A percentile compares a stretch with the other conserved stretches of the same genome.
Conservation (phyloP, 2,113 vertebrate genomes). For the Lathamus discolor region DNA sequence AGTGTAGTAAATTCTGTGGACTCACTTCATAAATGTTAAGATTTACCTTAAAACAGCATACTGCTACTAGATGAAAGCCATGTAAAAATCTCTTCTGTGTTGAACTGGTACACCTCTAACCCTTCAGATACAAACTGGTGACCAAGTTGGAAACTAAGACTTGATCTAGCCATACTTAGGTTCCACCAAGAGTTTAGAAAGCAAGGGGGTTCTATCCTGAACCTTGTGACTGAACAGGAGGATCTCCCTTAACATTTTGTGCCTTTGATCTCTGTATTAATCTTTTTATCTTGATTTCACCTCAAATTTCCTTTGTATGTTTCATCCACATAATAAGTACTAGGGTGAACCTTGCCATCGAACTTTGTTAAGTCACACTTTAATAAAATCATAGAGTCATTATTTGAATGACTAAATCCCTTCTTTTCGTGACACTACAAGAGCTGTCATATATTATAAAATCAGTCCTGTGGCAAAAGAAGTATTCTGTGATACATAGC, state of each 20-base stretch:
- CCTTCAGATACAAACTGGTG: neutral
- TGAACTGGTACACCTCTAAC: neutral
- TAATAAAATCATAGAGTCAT: neutral
- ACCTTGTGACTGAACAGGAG: accelerated
- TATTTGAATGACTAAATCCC: neutral
- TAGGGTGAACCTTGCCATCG: neutral
- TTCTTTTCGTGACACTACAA: neutral
- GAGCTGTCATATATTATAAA: neutral
- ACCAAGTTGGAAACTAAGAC: neutral
- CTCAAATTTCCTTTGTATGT: neutral
- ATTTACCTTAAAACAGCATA: neutral
- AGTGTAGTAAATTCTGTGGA: neutral
- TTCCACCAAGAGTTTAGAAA: neutral
- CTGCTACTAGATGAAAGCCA: neutral
- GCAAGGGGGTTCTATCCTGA: neutral
- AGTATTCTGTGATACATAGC: neutral
- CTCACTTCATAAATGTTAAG: neutral
- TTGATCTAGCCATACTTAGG: neutral
- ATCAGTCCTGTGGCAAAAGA: neutral
- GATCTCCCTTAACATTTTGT: neutral
- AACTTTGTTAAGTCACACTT: neutral
- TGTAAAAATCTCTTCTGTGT: neutral
- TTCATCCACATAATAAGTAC: neutral
- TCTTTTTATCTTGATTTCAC: neutral
- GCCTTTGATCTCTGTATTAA: neutral